Evolutionary conservation across 2,797 vertebrate genomes (phyloP).

Genomic region (Argentina silus): DNA sequence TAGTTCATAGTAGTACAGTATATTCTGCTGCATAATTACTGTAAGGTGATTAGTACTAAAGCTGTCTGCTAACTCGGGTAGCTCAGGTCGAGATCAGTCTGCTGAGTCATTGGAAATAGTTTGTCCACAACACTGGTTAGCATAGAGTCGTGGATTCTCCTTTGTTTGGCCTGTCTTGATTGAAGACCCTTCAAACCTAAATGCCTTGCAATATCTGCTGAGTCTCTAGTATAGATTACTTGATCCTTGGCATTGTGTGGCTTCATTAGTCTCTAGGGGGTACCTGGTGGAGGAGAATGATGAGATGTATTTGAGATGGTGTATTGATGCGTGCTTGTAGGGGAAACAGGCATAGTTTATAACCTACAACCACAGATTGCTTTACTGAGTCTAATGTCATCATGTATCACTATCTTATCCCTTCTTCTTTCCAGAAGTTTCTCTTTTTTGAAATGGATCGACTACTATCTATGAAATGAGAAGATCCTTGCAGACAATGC

Average conservation of each 20-base stretch:
- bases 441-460: too few species aligned
- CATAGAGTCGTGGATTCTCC: constrained; percentile 14
- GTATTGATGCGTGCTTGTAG: constrained; percentile 17
- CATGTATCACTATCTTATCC: not conserved
- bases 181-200: constrained; percentile 30
- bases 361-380: constrained; percentile 7
- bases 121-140: constrained; percentile 8
- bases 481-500: not conserved
- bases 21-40: not conserved
- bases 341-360: too few species aligned
- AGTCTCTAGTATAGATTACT: constrained; percentile 25
- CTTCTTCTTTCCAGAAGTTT: constrained; percentile 22
- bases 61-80: not conserved
- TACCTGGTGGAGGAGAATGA: constrained; percentile 22
- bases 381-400: constrained; percentile 24
- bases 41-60: constrained; percentile 3
- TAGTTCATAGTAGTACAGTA: not conserved
- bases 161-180: constrained; percentile 41
- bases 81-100: not conserved
- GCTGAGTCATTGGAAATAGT: constrained; percentile 34
- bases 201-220: constrained; percentile 3
- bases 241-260: constrained; percentile 8
- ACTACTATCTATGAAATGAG: not conserved
- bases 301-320: constrained; percentile 23
- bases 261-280: constrained; percentile 15